A percentile compares a stretch with the other conserved stretches of the same genome.
phyloP scores from a whole-genome alignment of 2,888 invertebrate species.

The Volucella zonaria region DNA sequence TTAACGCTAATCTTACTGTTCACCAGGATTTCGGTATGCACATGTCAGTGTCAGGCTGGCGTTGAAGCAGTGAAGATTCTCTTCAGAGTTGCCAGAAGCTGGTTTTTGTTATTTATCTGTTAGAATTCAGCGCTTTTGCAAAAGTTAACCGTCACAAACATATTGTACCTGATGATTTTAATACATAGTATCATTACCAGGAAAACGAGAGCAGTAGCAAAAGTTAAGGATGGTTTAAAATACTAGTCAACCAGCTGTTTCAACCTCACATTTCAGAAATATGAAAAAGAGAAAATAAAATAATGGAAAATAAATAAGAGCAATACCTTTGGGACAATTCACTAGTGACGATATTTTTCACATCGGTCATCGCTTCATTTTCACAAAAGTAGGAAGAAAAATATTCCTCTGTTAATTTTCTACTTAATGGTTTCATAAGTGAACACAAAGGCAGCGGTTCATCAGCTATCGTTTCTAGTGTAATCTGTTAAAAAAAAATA shows the following conservation, averaged over 20 bases:
- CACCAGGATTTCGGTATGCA: too few species aligned
- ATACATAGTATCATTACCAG: neutral
- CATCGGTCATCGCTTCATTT: conserved; percentile 65
- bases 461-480: conserved; percentile 76
- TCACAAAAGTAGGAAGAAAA: conserved; percentile 74
- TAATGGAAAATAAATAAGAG: conserved; percentile 11
- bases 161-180: too few species aligned
- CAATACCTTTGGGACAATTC: conserved; percentile 75
- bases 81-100: too few species aligned
- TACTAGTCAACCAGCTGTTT: too few species aligned
- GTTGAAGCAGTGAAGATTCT: too few species aligned
- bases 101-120: too few species aligned
- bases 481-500: conserved; percentile 69
- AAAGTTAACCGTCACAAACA: too few species aligned
- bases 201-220: neutral
- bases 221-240: neutral
- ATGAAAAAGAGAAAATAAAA: too few species aligned
- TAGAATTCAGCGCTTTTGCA: too few species aligned
- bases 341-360: conserved; percentile 74
- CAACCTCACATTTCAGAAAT: too few species aligned
- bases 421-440: conserved; percentile 76
- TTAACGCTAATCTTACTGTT: too few species aligned
- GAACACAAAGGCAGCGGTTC: conserved; percentile 76
- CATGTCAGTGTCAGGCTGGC: too few species aligned
- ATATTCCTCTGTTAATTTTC: conserved; percentile 77